A percentile compares a stretch with the other conserved stretches of the same genome.
Conservation (phyloP, 2,888 invertebrate species). For the Rotaria sp. region DNA sequence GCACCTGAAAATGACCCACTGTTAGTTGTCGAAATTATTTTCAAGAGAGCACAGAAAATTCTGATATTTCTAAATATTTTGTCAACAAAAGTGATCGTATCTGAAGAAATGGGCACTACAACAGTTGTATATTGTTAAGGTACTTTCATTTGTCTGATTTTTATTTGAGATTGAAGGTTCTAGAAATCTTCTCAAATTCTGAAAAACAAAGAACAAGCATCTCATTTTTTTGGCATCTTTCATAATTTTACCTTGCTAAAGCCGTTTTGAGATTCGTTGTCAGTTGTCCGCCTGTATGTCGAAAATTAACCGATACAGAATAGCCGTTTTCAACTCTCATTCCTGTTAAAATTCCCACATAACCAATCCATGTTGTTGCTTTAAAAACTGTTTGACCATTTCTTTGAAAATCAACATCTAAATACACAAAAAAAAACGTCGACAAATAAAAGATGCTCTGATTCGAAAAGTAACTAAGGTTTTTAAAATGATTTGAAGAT, state of each 20-base stretch:
- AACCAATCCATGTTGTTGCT: slow-evolving; percentile 28
- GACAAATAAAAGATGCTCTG: background rate
- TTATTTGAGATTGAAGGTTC: too few species aligned
- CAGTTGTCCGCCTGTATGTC: background rate
- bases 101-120: too few species aligned
- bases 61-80: too few species aligned
- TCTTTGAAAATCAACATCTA: slow-evolving; percentile 24
- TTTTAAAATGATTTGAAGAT: background rate
- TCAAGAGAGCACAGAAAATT: too few species aligned
- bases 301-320: slow-evolving; percentile 23
- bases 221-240: too few species aligned
- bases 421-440: background rate
- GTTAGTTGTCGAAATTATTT: too few species aligned
- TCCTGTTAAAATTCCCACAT: slow-evolving; percentile 1
- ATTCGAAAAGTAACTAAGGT: background rate
- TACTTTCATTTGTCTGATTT: too few species aligned
- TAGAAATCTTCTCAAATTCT: too few species aligned
- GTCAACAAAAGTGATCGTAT: too few species aligned
- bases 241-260: background rate
- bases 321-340: background rate
- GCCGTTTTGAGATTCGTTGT: background rate
- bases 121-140: too few species aligned
- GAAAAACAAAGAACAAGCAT: too few species aligned
- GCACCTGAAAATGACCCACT: too few species aligned
- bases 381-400: background rate